Conservation (phyloP, 2,113 vertebrate species). For the Ammodytes marinus region DNA sequence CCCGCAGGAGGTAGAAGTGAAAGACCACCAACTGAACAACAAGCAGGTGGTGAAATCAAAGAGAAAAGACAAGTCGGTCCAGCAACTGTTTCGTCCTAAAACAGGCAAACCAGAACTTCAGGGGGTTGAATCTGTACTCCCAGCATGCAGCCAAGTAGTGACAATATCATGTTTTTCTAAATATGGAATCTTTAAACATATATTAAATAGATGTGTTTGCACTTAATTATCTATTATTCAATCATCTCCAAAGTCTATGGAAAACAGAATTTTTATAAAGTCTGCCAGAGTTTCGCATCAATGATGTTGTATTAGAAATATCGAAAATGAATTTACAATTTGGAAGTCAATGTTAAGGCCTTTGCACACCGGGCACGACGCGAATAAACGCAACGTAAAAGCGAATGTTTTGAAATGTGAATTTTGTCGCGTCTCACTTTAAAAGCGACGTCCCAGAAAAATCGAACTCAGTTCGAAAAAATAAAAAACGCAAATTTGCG, state of each 20-base stretch:
- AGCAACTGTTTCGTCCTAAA: conserved; percentile 73
- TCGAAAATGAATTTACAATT: neutral
- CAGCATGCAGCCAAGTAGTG: conserved; percentile 39
- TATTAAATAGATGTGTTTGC: neutral
- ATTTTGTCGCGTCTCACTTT: too few species aligned
- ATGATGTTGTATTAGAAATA: neutral
- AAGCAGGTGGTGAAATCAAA: conserved; percentile 81
- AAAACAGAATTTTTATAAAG: neutral
- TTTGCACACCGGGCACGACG: too few species aligned
- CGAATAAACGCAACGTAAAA: too few species aligned
- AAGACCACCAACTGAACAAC: conserved; percentile 75
- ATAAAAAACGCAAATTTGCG: too few species aligned
- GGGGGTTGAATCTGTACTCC: conserved; percentile 59
- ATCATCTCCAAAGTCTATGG: neutral
- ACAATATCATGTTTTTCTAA: conserved; percentile 1
- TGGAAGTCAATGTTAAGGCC: neutral
- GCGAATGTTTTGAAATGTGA: too few species aligned
- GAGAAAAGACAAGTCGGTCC: conserved; percentile 67
- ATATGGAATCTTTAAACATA: neutral
- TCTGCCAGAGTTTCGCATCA: neutral
- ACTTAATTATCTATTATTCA: neutral
- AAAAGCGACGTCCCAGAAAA: too few species aligned
- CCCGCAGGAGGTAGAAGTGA: conserved; percentile 69
- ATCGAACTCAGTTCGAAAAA: too few species aligned
- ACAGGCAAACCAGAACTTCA: conserved; percentile 71